phyloP scores from a whole-genome alignment of 1,140 invertebrate genomes.

The Drosophila subpulchrella region DNA sequence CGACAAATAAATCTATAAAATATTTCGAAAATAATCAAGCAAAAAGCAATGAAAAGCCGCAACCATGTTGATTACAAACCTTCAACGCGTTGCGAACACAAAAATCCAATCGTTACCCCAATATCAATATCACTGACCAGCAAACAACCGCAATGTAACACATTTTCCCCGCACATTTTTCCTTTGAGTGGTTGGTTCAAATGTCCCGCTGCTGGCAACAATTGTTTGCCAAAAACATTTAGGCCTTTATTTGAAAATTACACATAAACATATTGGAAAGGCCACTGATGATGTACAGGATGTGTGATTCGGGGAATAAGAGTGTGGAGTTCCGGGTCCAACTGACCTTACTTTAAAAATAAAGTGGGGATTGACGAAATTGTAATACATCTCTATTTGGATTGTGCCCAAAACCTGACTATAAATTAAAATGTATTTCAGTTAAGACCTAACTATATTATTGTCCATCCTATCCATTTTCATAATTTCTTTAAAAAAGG shows the following conservation, averaged over 20 bases:
- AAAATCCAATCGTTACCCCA: constrained; percentile 49
- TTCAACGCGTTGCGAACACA: constrained; percentile 38
- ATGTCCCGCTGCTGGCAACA: constrained; percentile 29
- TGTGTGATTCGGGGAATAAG: neutral
- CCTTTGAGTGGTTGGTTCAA: neutral
- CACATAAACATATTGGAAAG: constrained; percentile 76
- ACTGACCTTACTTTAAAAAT: neutral
- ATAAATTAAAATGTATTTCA: no score
- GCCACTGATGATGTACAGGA: neutral
- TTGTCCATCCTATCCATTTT: neutral
- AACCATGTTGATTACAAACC: constrained; percentile 76
- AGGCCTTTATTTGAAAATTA: constrained; percentile 80
- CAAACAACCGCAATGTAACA: constrained; percentile 79
- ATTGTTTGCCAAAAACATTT: constrained; percentile 83
- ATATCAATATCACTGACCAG: constrained; percentile 75
- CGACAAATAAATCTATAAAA: constrained; percentile 33
- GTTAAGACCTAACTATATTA: no score
- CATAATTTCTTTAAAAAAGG: no score
- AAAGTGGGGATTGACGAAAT: neutral
- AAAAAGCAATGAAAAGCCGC: constrained; percentile 68
- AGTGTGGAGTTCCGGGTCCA: neutral
- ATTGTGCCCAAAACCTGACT: neutral
- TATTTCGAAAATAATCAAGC: constrained; percentile 66
- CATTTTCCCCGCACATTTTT: constrained; percentile 65
- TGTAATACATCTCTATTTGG: neutral